A percentile compares a stretch with the other conserved stretches of the same genome.
Evolutionary conservation across 2,113 vertebrate genomes (phyloP).

Genomic region (Sporophila hypoxantha): DNA sequence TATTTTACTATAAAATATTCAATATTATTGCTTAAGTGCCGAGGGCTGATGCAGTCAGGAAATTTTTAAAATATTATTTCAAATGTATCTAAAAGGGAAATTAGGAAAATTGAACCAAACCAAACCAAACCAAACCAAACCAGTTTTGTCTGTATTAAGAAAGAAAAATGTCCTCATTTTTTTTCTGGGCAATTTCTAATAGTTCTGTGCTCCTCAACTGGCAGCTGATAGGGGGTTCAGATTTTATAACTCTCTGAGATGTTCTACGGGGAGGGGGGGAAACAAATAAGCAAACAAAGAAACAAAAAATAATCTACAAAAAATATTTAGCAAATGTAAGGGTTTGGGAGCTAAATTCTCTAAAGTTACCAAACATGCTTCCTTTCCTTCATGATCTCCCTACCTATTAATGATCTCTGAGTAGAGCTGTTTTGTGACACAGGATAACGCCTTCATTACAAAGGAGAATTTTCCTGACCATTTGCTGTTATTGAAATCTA

Average conservation of each 20-base stretch:
- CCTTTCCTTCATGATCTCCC: neutral
- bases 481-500: neutral
- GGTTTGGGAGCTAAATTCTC: neutral
- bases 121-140: neutral
- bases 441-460: neutral
- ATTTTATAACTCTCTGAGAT: neutral
- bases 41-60: neutral
- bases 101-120: neutral
- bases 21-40: neutral
- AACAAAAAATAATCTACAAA: neutral
- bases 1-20: neutral
- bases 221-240: neutral
- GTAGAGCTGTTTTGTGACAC: neutral
- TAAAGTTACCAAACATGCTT: neutral
- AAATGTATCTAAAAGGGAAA: neutral
- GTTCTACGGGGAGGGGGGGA: neutral
- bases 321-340: neutral
- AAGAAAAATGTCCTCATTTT: neutral
- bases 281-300: neutral
- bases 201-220: neutral
- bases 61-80: neutral
- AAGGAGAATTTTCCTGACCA: neutral
- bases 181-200: neutral
- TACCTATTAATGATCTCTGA: neutral
- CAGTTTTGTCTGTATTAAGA: neutral